phyloP scores from a whole-genome alignment of 2,888 invertebrate species.

The Geotrupes spiniger region DNA sequence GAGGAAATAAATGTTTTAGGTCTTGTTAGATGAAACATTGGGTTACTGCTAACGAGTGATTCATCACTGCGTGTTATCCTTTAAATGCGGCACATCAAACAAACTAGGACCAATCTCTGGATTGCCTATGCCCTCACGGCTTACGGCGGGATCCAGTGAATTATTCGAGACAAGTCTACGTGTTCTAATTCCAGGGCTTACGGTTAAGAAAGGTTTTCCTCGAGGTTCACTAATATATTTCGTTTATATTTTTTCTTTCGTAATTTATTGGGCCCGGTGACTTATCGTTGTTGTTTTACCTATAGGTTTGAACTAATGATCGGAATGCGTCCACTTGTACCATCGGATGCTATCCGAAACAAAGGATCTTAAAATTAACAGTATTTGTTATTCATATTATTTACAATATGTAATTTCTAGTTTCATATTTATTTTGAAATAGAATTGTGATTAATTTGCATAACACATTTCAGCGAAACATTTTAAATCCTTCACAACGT shows the following conservation, averaged over 20 bases:
- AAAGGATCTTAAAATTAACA: too few species aligned
- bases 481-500: neutral
- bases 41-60: constrained; percentile 42
- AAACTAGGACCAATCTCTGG: constrained; percentile 30
- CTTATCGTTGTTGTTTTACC: constrained; percentile 23
- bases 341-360: too few species aligned
- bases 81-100: constrained; percentile 21
- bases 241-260: constrained; percentile 10
- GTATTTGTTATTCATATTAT: too few species aligned
- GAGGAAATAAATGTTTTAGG: constrained; percentile 29
- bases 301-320: too few species aligned
- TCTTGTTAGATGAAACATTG: constrained; percentile 39
- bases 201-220: too few species aligned
- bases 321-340: too few species aligned
- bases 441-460: too few species aligned
- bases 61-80: constrained; percentile 36
- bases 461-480: constrained; percentile 2
- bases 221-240: neutral
- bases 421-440: too few species aligned
- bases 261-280: constrained; percentile 25
- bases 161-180: constrained; percentile 31
- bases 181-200: too few species aligned
- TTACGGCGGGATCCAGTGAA: constrained; percentile 29
- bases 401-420: too few species aligned
- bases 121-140: constrained; percentile 29